Evolutionary conservation across 1,140 invertebrate species (phyloP).

Genomic region (Psilanteris sp.): DNA sequence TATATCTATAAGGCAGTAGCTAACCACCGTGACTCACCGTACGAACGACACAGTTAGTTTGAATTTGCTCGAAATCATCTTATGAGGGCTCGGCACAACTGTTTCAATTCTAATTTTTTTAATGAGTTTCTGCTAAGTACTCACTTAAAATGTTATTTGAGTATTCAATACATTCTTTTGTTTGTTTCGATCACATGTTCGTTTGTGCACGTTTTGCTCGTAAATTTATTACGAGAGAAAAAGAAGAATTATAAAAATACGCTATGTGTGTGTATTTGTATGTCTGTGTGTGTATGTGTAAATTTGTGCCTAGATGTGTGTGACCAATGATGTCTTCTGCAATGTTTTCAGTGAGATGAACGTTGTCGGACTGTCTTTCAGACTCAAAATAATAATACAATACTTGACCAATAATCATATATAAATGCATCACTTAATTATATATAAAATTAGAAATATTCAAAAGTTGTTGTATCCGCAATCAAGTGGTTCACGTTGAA

Average conservation of each 20-base stretch:
- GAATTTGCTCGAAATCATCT: constrained; percentile 34
- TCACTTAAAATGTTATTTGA: constrained; percentile 22
- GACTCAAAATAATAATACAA: too few species aligned
- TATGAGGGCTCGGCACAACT: constrained; percentile 48
- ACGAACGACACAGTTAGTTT: constrained; percentile 49
- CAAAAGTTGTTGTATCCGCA: constrained; percentile 16
- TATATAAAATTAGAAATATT: constrained; percentile 18
- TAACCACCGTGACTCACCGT: constrained; percentile 68
- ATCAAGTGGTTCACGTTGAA: background rate
- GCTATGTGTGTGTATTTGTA: background rate
- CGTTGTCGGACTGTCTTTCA: too few species aligned
- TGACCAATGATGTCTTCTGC: too few species aligned
- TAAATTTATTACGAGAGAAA: constrained; percentile 12
- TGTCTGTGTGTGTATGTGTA: too few species aligned
- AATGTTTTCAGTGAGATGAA: too few species aligned
- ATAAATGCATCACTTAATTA: constrained; percentile 7
- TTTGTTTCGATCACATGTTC: constrained; percentile 24
- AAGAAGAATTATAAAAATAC: constrained; percentile 52
- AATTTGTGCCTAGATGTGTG: too few species aligned
- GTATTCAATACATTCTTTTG: constrained; percentile 39
- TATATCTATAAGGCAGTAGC: constrained; percentile 74
- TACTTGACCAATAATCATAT: too few species aligned
- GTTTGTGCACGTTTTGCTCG: constrained; percentile 13
- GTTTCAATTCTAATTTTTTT: constrained; percentile 37
- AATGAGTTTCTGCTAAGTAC: constrained; percentile 12